Conservation (phyloP, 2,113 vertebrate genomes). For the Mungos mungo region DNA sequence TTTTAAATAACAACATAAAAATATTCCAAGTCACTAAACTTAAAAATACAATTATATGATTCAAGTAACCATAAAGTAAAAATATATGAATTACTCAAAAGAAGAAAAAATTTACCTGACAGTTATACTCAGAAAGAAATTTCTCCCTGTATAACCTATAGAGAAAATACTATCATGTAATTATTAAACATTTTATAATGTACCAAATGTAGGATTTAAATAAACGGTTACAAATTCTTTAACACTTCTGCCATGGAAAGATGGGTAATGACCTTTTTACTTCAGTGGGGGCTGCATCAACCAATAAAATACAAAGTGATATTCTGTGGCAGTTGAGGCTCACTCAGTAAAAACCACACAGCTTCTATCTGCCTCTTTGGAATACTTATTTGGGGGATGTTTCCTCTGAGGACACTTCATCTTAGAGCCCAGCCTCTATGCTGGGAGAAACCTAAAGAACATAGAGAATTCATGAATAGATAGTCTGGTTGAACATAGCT, state of each 20-base stretch:
- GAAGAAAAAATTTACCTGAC: neutral
- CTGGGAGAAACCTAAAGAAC: neutral
- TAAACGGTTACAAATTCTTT: conserved; percentile 7
- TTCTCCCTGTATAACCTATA: neutral
- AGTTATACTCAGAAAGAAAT: neutral
- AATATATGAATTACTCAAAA: neutral
- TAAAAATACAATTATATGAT: neutral
- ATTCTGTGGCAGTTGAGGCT: neutral
- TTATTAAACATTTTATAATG: neutral
- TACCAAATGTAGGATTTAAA: neutral
- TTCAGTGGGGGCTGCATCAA: neutral
- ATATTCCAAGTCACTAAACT: neutral
- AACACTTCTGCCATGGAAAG: neutral
- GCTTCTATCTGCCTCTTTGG: neutral
- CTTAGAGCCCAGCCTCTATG: neutral
- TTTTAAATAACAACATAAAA: neutral
- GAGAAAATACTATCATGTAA: neutral
- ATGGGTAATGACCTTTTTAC: neutral
- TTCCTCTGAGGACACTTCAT: neutral
- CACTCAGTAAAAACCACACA: neutral
- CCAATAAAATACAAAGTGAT: neutral
- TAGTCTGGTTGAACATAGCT: neutral
- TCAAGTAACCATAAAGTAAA: neutral
- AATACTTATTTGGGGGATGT: neutral
- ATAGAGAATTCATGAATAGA: neutral